A percentile compares a stretch with the other conserved stretches of the same genome.
These are phyloP conservation scores for Diachasma alloeum DNA, from an alignment of 1,140 invertebrate species.

Conservation along the genomic window DNA sequence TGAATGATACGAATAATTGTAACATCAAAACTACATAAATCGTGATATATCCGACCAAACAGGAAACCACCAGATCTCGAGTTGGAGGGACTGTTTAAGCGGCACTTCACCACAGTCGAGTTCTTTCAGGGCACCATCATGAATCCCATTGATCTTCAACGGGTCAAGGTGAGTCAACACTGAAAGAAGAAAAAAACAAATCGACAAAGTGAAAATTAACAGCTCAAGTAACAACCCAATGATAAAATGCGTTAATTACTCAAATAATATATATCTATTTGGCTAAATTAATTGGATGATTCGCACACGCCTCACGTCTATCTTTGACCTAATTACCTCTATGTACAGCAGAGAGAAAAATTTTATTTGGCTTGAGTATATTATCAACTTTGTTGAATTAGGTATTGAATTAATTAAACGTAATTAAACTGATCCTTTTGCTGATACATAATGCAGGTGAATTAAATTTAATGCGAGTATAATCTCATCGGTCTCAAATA, in stretches of 20 bases:
- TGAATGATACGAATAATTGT: constrained; percentile 12
- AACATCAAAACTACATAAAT: neutral
- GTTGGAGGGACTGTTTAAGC: constrained; percentile 98
- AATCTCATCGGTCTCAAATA: neutral
- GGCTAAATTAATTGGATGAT: constrained; percentile 4
- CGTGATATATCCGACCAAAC: constrained; percentile 43
- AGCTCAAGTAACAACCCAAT: neutral
- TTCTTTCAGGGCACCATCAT: constrained; percentile 99
- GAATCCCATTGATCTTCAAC: constrained; percentile 98
- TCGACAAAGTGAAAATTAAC: neutral
- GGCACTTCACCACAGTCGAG: constrained; percentile 99
- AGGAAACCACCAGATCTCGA: constrained; percentile 96
- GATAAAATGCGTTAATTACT: neutral
- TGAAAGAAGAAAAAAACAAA: constrained; percentile 4
- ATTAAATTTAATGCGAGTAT: neutral
- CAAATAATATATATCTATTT: neutral
- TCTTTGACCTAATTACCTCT: neutral
- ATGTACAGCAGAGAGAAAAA: neutral
- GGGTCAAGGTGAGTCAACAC: constrained; percentile 90
- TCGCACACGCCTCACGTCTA: constrained; percentile 1
- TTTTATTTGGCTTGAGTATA: neutral
- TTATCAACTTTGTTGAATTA: neutral
- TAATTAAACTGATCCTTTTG: neutral
- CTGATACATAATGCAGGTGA: neutral
- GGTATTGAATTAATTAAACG: neutral